These are phyloP conservation scores for Andrena haemorrhoa DNA, from an alignment of 2,888 invertebrate genomes.

Conservation along the genomic window DNA sequence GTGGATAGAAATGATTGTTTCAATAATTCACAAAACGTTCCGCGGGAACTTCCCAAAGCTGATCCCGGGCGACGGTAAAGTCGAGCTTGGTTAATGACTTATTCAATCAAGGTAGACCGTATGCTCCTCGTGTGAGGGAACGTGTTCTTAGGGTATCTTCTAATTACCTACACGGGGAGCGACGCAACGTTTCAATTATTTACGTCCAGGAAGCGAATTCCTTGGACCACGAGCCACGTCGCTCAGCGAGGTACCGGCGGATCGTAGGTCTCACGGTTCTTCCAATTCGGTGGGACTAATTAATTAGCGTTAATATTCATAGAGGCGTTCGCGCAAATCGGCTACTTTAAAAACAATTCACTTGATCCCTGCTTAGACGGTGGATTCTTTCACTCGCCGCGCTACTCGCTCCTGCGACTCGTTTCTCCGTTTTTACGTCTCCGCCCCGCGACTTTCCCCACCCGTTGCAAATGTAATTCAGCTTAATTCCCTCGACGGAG, in stretches of 20 bases:
- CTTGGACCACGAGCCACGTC: constrained; percentile 20
- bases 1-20: background rate
- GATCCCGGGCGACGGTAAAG: background rate
- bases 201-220: constrained; percentile 21
- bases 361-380: constrained; percentile 55
- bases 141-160: background rate
- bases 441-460: constrained; percentile 24
- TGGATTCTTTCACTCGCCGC: constrained; percentile 14
- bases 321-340: constrained; percentile 59
- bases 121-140: background rate
- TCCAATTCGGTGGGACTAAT: constrained; percentile 68
- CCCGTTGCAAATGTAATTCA: constrained; percentile 65
- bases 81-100: background rate
- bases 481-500: constrained; percentile 63
- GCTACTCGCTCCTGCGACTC: background rate
- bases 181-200: constrained; percentile 42
- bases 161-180: background rate
- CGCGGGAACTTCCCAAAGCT: background rate
- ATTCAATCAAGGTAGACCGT: background rate
- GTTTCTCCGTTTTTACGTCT: constrained; percentile 4
- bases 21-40: background rate
- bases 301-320: constrained; percentile 77
- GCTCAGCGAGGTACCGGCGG: constrained; percentile 10
- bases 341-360: constrained; percentile 70
- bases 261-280: constrained; percentile 6